phyloP scores from a whole-genome alignment of 2,797 vertebrate genomes.

The Lepus oiostolus region DNA sequence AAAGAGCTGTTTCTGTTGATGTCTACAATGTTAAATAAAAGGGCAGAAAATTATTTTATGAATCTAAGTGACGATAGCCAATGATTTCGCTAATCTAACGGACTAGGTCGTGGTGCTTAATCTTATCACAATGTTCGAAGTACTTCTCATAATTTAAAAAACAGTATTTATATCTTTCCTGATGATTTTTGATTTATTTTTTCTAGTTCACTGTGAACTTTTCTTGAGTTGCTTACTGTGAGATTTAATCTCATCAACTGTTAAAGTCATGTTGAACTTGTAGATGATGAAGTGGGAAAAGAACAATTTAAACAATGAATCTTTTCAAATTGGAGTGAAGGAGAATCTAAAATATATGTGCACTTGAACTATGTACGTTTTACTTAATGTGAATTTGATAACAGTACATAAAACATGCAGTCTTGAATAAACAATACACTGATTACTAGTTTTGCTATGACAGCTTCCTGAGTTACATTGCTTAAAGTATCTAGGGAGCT shows the following conservation, averaged over 20 bases:
- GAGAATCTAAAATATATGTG: not conserved
- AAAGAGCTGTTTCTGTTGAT: not conserved
- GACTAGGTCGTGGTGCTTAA: not conserved
- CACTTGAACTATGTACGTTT: not conserved
- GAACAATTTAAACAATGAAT: not conserved
- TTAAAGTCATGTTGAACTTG: not conserved
- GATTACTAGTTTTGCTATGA: not conserved
- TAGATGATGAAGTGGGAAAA: not conserved
- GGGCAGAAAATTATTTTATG: not conserved
- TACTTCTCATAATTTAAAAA: constrained; percentile 28
- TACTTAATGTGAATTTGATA: not conserved
- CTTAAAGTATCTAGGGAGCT: not conserved
- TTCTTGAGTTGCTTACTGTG: not conserved
- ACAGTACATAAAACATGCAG: not conserved
- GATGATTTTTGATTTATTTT: not conserved
- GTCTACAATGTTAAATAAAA: not conserved
- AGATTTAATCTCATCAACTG: not conserved
- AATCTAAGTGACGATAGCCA: not conserved
- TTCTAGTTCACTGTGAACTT: not conserved
- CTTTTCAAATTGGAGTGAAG: not conserved
- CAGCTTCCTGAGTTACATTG: not conserved
- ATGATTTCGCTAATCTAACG: not conserved
- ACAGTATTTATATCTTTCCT: constrained; percentile 1
- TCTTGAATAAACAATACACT: not conserved
- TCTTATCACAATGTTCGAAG: not conserved